Evolutionary conservation across 2,797 vertebrate species (phyloP), one percentile per base, ranked within the genome.

Genomic region (Petrocephalus sullivani): DNA sequence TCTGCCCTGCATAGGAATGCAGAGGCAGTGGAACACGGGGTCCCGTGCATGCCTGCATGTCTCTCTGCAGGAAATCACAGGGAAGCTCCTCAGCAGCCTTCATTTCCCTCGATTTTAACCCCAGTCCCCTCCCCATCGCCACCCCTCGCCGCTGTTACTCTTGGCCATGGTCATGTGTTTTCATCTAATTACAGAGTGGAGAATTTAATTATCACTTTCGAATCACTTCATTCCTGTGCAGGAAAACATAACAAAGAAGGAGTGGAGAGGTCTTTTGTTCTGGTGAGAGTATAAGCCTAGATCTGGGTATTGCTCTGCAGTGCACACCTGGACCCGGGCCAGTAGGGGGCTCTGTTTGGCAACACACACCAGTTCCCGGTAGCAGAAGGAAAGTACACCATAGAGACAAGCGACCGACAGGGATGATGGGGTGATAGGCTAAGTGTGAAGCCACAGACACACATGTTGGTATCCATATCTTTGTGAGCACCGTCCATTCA

Each of bases 171-270:
- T 86, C 16, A 28, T 53, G 19, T 49, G 9, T 58, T 71, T 54
- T 16, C 75, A 83, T 91, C 58, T 89, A 58, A 90, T 86, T 41
- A 61, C 12, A 75, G 88, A 51, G 28, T 60, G 86, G 10, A 88
- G 89, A 90, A 92, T 91, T 88, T 86, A 92, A 90, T 90, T 86
- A 91, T 89, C 57, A 82, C 67, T 23, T 85, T 88, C 8, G 46
- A n/a, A 90, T 87, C 33, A 88, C 88, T 87, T 16, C 60, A 56
- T 88, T 58, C 85, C 10, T 21, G 21, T 51, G 81, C 82, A 58
- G 51, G 88, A n/a, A 37, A 57, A 89, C 21, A 51, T 23, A 14
- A 57, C 46, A 64, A 23, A 28, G 54, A 21, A 6, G 23, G 14
- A 82, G 37, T 8, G 60, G 58, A 85, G 23, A 85, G 81, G 33